Base-by-base conservation (phyloP, 1,140 invertebrate genomes). In the Drosophila suzukii region DNA sequence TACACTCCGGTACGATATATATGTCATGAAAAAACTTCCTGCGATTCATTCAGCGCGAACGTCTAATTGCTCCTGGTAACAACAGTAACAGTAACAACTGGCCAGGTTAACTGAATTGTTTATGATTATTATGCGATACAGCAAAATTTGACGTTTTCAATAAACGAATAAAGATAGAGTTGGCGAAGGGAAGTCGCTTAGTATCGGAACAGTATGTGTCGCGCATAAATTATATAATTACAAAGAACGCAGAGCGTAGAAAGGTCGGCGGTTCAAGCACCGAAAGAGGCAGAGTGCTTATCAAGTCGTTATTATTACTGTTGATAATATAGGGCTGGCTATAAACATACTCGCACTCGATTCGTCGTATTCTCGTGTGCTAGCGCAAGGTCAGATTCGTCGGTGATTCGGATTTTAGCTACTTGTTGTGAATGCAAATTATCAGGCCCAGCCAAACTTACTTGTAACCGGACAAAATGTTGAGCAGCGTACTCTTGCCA, bases 401-500 rank as follows among this genome's bases (percentile, higher is more conserved):
- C n/a, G 36, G 38, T 27, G 44, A 53, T 49, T 58, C 38, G 34
- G 17, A 32, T 11, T 58, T 30, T 24, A 49, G 10, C 30, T 41
- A 66, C 51, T 58, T 43, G 71, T 41, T n/a, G 41, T 51, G 54
- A 50, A 80, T 63, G 53, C 63, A 56, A 75, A 77, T 66, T 67
- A 77, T 73, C 39, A 62, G 41, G 11, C 27, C 47, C 27, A 13
- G 27, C 27, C 6, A 36, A 54, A 94, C 95, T 96, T 92, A 97
- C 96, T 95, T 97, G 94, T 97, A 97, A 92, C 96, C 96, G 13
- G 97, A 97, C 49, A 97, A 94, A 79, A 97, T 97, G 79, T 97
- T 97, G 66, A 97, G 94, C n/a, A 97, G 93, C 4, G 97, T 98
- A 7, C 96, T 97, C 93, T 98, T 98, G 65, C 97, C 97, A 60